Percentiles rank a stretch among this genome's conserved stretches.
Evolutionary conservation across 2,888 invertebrate species (phyloP).

Genomic region (Halictus ligatus): DNA sequence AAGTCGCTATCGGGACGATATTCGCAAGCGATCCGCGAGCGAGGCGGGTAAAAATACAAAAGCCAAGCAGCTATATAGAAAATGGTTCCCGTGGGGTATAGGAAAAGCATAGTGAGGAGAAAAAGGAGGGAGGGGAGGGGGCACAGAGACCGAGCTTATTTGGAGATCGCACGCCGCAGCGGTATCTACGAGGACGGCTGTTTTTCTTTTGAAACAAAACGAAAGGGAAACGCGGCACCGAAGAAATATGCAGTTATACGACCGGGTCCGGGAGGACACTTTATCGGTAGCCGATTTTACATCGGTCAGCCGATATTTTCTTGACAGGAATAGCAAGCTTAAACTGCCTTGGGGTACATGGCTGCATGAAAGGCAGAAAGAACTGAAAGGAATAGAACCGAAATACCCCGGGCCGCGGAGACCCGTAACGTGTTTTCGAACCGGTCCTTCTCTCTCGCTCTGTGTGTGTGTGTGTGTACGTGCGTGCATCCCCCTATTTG

Average conservation of each 20-base stretch:
- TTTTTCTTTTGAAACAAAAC: conserved; percentile 36
- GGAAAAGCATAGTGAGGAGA: neutral
- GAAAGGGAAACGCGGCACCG: conserved; percentile 28
- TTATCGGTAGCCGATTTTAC: conserved; percentile 50
- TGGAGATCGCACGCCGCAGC: conserved; percentile 39
- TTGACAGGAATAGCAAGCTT: conserved; percentile 57
- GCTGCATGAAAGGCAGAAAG: conserved; percentile 46
- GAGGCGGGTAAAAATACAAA: conserved; percentile 43
- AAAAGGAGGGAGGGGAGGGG: neutral
- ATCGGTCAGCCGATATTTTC: conserved; percentile 48
- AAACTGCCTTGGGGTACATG: conserved; percentile 43
- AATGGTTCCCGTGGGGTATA: conserved; percentile 46
- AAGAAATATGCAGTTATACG: conserved; percentile 55
- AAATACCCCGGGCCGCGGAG: conserved; percentile 8
- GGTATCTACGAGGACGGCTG: neutral
- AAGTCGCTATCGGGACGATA: conserved; percentile 44
- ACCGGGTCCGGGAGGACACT: conserved; percentile 44
- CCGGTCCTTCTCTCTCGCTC: neutral
- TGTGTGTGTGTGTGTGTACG: neutral
- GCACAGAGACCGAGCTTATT: conserved; percentile 47
- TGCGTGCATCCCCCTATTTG: neutral
- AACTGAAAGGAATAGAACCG: conserved; percentile 42
- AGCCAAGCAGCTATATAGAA: conserved; percentile 36
- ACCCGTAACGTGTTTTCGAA: conserved; percentile 34
- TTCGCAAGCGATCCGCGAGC: conserved; percentile 44